Percentiles rank a stretch among this genome's conserved stretches.
phyloP scores from a whole-genome alignment of 64 coral and sea anemone genomes.

The Montipora efflorescens region DNA sequence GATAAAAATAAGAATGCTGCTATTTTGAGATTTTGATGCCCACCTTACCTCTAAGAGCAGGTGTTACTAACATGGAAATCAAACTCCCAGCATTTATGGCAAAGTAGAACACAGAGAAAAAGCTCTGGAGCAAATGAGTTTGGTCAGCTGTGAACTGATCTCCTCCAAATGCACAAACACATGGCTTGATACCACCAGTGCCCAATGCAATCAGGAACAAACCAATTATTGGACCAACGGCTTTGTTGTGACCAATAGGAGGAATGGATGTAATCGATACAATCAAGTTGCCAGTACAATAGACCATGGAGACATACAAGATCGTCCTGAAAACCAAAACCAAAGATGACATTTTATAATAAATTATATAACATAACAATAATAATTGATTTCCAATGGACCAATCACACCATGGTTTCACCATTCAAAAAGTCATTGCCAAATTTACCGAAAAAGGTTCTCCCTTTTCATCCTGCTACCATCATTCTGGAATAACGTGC shows the following conservation, averaged over 20 bases:
- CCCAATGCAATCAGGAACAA: conserved; percentile 93
- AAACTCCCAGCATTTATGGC: conserved; percentile 97
- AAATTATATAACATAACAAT: neutral
- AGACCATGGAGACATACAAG: conserved; percentile 89
- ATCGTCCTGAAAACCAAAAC: conserved; percentile 73
- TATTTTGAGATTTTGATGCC: neutral
- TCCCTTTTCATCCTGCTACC: no score
- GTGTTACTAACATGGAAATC: conserved; percentile 89
- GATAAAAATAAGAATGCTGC: no score
- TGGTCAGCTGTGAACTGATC: conserved; percentile 93
- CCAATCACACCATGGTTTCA: no score
- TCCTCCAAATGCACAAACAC: conserved; percentile 95
- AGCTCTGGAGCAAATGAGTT: conserved; percentile 82
- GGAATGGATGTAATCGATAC: conserved; percentile 87
- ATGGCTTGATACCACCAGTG: conserved; percentile 95
- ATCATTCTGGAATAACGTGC: no score
- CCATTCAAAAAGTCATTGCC: no score
- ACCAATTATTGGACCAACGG: conserved; percentile 83
- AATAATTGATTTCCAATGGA: neutral
- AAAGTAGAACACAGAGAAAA: conserved; percentile 98
- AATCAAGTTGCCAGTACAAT: conserved; percentile 83
- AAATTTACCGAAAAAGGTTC: no score
- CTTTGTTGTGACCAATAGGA: conserved; percentile 70
- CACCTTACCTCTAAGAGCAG: conserved; percentile 87
- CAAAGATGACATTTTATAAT: no score